These are phyloP conservation scores for Phacellophora camtschatica DNA, from an alignment of 30 jellyfish, hydroid and myxozoan species.

Conservation along the genomic window DNA sequence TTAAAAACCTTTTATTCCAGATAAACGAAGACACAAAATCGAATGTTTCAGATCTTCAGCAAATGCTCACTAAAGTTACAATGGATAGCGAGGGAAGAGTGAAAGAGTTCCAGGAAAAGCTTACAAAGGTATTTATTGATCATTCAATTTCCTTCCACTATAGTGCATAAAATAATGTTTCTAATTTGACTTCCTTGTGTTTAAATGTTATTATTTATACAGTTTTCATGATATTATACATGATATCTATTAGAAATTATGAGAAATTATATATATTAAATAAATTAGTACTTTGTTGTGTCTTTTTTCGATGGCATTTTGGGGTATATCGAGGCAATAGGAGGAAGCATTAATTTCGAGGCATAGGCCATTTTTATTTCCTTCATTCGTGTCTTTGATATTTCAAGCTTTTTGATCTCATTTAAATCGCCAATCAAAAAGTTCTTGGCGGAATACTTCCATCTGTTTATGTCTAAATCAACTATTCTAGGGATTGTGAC, in stretches of 20 bases:
- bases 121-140: constrained; percentile 87
- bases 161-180: no score
- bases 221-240: no score
- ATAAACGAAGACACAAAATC: constrained; percentile 97
- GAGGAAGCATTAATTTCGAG: constrained; percentile 59
- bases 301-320: constrained; percentile 14
- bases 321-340: constrained; percentile 75
- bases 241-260: no score
- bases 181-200: no score
- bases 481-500: constrained; percentile 54
- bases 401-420: not conserved
- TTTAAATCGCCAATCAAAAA: constrained; percentile 21
- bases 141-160: no score
- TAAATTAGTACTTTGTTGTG: no score
- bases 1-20: no score
- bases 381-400: constrained; percentile 37
- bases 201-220: no score
- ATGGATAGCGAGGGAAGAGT: constrained; percentile 84
- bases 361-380: constrained; percentile 49
- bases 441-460: constrained; percentile 56
- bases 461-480: constrained; percentile 72
- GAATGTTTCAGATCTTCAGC: constrained; percentile 91
- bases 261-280: no score
- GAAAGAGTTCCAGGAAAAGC: constrained; percentile 93
- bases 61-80: constrained; percentile 74